Evolutionary conservation across 1,140 invertebrate genomes (phyloP), one percentile per base, ranked within the genome.

Genomic region (Battus philenor): DNA sequence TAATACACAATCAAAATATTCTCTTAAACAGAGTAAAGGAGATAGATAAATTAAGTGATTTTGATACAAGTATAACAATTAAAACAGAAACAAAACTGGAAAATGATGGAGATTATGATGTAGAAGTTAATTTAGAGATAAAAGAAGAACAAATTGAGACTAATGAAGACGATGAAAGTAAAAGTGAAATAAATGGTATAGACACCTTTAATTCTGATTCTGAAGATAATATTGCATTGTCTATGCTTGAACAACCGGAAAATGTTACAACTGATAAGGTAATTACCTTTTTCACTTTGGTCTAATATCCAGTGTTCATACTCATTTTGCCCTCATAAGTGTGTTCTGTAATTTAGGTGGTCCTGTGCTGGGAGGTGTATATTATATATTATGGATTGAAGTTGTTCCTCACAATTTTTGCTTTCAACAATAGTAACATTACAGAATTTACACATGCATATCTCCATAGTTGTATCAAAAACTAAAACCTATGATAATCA

Each of bases 1-100:
- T 71, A 5, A 58, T 48, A 29, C 46, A 62, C 20, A 71, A 59
- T 44, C 53, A 68, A 51, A 41, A 51, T 13, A 41, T 53, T 13
- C 46, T 75, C 26, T 41, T 44, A 36, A 24, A 49, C 4, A 43
- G 44, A 41, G 15, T 58, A 16, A 56, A 53, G 16, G 43, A 50
- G 16, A 44, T 33, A 9, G 11, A 16, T 13, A 22, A 33, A 22
- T n/a, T n/a, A n/a, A n/a, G n/a, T n/a, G n/a, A n/a, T n/a, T n/a
- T n/a, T n/a, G n/a, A n/a, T n/a, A n/a, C n/a, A n/a, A n/a, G n/a
- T n/a, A n/a, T n/a, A n/a, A n/a, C n/a, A 24, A 43, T 2, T 29
- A 12, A 26, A 18, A 38, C 4, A 15, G 44, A 49, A 5, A 13
- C n/a, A 10, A 16, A 29, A 17, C n/a, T 11, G 15, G 30, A 39